phyloP scores from a whole-genome alignment of 2,797 vertebrate species.

The Pangasius krempfi region DNA sequence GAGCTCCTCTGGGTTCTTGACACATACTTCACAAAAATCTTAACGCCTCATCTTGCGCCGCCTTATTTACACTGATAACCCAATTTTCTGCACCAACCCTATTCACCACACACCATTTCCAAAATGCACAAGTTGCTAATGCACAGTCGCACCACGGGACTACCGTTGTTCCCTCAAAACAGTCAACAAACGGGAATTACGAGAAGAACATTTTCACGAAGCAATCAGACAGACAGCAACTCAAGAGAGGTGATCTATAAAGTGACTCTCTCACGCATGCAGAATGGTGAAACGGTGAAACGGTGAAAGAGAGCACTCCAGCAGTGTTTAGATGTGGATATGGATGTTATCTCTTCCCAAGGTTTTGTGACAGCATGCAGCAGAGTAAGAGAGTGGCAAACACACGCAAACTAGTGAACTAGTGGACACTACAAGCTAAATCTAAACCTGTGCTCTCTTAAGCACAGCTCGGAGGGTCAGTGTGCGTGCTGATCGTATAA shows the following conservation, averaged over 20 bases:
- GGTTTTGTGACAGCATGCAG: conserved; percentile 32
- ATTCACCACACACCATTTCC: background rate
- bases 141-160: background rate
- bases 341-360: background rate
- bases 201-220: background rate
- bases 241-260: background rate
- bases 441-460: conserved; percentile 2
- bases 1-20: background rate
- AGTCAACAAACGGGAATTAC: background rate
- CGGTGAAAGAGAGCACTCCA: background rate
- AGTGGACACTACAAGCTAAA: conserved; percentile 24
- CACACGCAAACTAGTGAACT: conserved; percentile 25
- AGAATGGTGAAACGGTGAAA: background rate
- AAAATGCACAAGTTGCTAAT: conserved; percentile 4
- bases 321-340: background rate
- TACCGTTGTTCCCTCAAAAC: background rate
- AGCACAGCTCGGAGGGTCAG: conserved; percentile 21
- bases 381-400: conserved; percentile 13
- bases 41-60: background rate
- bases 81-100: background rate
- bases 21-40: background rate
- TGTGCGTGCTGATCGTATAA: conserved; percentile 33
- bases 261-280: background rate
- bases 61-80: background rate
- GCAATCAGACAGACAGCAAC: background rate